Evolutionary conservation across 2,797 vertebrate genomes (phyloP).

Genomic region (Mionectes olivaceus): DNA sequence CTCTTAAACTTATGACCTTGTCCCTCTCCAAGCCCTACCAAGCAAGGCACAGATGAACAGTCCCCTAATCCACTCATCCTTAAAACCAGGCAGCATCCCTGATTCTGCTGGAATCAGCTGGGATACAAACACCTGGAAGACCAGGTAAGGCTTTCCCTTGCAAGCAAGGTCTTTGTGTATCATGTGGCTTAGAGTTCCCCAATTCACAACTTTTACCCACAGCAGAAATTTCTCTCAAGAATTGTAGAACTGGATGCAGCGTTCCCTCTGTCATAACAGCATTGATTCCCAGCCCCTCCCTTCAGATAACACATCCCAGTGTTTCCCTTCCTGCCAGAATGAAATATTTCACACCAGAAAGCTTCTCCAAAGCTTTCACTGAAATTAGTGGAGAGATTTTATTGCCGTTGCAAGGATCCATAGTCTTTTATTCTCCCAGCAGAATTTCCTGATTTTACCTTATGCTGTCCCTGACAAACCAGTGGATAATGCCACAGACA

Average conservation of each 20-base stretch:
- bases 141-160: rapidly evolving
- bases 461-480: not conserved
- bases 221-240: not conserved
- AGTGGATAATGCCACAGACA: not conserved
- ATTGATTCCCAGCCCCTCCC: rapidly evolving
- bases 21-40: not conserved
- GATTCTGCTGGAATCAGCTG: not conserved
- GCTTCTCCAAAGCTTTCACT: not conserved
- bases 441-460: not conserved
- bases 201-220: not conserved
- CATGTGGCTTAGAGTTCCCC: rapidly evolving
- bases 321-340: not conserved
- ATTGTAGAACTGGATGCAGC: not conserved
- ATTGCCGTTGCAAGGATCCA: not conserved
- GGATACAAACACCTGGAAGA: not conserved
- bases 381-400: not conserved
- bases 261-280: not conserved
- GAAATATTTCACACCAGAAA: not conserved
- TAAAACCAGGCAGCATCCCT: not conserved
- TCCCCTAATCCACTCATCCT: not conserved
- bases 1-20: rapidly evolving
- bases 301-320: not conserved
- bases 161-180: not conserved
- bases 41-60: rapidly evolving
- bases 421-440: not conserved